A percentile compares a stretch with the other conserved stretches of the same genome.
Conservation (phyloP, 2,797 vertebrate genomes). For the Urocyon cinereoargenteus region DNA sequence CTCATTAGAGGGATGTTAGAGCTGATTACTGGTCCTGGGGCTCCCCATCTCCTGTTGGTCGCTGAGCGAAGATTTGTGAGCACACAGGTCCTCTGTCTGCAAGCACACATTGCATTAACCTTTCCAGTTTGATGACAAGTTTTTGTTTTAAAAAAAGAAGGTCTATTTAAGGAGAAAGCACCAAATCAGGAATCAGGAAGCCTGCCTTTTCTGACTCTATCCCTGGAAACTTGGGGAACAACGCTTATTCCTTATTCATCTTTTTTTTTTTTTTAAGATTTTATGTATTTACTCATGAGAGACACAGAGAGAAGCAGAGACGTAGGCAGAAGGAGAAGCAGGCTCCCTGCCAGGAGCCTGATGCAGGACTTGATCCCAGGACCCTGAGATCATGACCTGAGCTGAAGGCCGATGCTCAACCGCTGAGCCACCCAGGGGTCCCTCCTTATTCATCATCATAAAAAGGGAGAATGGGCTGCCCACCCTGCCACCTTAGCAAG, state of each 20-base stretch:
- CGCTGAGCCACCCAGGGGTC: no score
- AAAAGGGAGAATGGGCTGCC: background rate
- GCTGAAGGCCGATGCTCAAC: no score
- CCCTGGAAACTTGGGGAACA: background rate
- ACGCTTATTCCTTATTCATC: background rate
- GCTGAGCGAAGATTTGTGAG: background rate
- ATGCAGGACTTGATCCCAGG: no score
- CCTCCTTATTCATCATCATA: background rate
- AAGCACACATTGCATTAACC: background rate
- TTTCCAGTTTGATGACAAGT: background rate
- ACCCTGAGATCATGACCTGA: no score
- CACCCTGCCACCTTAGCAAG: background rate
- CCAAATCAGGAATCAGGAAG: background rate
- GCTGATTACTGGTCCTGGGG: background rate
- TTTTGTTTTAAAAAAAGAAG: background rate
- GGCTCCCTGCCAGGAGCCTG: no score
- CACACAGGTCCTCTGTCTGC: background rate
- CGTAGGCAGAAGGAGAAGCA: no score
- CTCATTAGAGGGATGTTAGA: background rate
- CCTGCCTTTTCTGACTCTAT: background rate
- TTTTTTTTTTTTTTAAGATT: background rate
- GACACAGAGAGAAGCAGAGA: no score
- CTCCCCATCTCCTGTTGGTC: background rate
- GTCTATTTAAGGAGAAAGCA: background rate
- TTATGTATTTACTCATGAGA: no score